These are phyloP conservation scores for Acanthopleura granulata DNA, from an alignment of 2,888 invertebrate genomes.

Conservation along the genomic window DNA sequence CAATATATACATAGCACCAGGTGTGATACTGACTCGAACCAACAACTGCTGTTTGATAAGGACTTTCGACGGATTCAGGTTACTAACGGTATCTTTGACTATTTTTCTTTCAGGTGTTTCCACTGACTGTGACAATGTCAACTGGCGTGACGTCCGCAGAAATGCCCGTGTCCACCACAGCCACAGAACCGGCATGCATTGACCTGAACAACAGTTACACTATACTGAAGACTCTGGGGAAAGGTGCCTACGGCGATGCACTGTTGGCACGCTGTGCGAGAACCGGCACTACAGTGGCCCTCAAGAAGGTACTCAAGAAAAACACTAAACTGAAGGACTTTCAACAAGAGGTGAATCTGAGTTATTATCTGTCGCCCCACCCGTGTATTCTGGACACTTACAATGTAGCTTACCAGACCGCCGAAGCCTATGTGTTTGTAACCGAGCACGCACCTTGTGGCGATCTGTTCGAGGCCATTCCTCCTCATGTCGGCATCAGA, in stretches of 20 bases:
- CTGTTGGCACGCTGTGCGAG: conserved; percentile 90
- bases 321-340: conserved; percentile 81
- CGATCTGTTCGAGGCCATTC: conserved; percentile 82
- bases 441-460: conserved; percentile 95
- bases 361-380: conserved; percentile 91
- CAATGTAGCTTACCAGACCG: conserved; percentile 94
- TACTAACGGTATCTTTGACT: no score
- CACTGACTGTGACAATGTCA: no score
- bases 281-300: conserved; percentile 90
- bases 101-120: no score
- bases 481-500: conserved; percentile 45
- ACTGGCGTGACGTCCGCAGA: no score
- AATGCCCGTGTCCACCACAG: neutral
- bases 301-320: conserved; percentile 75
- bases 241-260: conserved; percentile 96
- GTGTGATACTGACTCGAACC: no score
- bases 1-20: no score
- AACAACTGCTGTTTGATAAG: no score
- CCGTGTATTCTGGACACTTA: conserved; percentile 93
- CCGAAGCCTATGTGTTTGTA: conserved; percentile 86
- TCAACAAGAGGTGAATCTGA: conserved; percentile 94
- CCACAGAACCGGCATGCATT: neutral
- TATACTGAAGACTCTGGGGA: conserved; percentile 83
- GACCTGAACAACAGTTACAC: conserved; percentile 11
- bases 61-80: no score